Conservation (phyloP, 2,797 vertebrate species). For the Chaunax sp. region DNA sequence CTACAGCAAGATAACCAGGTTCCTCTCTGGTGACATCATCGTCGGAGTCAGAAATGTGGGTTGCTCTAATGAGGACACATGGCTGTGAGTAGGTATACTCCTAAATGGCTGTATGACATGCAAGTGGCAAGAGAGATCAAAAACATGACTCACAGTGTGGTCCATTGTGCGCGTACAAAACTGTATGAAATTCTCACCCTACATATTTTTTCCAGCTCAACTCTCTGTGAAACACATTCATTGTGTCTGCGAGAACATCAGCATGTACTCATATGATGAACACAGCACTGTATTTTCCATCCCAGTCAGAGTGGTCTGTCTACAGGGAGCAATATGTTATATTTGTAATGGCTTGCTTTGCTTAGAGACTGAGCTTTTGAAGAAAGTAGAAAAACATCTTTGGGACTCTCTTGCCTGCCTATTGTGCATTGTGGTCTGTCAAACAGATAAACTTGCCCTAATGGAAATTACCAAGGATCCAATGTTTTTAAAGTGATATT, state of each 20-base stretch:
- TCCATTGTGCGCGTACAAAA: conserved; percentile 51
- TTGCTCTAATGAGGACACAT: conserved; percentile 57
- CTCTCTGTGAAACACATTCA: conserved; percentile 71
- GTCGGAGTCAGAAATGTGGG: conserved; percentile 53
- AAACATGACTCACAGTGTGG: conserved; percentile 64
- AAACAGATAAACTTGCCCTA: conserved; percentile 42
- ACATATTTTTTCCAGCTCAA: conserved; percentile 37
- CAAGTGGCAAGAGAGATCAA: conserved; percentile 35
- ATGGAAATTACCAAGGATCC: conserved; percentile 16
- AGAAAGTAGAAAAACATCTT: conserved; percentile 56
- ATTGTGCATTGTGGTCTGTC: conserved; percentile 26
- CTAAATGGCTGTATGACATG: conserved; percentile 61
- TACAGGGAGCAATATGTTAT: conserved; percentile 63
- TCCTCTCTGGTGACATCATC: conserved; percentile 62
- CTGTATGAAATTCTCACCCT: conserved; percentile 65
- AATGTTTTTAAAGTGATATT: conserved; percentile 11
- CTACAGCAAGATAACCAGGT: conserved; percentile 36
- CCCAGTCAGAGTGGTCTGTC: conserved; percentile 53
- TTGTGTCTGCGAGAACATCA: conserved; percentile 51
- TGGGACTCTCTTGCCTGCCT: conserved; percentile 12
- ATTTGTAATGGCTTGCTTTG: conserved; percentile 45
- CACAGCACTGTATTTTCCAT: conserved; percentile 59
- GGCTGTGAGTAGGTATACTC: conserved; percentile 56
- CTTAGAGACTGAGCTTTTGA: conserved; percentile 31
- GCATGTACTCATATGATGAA: conserved; percentile 47